Conservation (phyloP, 1,140 invertebrate genomes). For the Ooceraea biroi region DNA sequence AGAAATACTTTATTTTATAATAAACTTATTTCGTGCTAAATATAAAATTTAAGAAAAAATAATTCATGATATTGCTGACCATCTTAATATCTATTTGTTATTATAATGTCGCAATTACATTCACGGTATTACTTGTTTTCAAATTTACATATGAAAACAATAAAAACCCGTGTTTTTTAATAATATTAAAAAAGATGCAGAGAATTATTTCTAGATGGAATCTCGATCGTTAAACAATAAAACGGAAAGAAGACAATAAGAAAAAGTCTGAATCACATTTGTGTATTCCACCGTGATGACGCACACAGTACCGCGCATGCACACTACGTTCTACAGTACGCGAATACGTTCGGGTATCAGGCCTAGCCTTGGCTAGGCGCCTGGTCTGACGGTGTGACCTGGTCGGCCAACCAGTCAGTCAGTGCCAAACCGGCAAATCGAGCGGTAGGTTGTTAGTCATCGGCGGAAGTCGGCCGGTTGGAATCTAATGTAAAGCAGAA, state of each 20-base stretch:
- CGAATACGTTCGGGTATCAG: conserved; percentile 45
- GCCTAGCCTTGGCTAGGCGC: conserved; percentile 19
- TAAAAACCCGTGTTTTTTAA: too few species aligned
- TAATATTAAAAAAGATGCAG: background rate
- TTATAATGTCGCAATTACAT: background rate
- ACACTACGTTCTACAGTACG: conserved; percentile 31
- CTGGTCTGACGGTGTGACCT: background rate
- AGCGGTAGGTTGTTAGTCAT: background rate
- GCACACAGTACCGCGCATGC: conserved; percentile 66
- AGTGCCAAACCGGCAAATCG: conserved; percentile 55
- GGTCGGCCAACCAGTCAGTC: conserved; percentile 31
- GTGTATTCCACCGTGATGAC: conserved; percentile 55
- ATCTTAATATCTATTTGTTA: background rate
- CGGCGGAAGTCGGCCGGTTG: background rate
- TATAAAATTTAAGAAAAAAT: background rate
- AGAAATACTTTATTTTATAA: background rate
- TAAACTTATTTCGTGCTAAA: conserved; percentile 19
- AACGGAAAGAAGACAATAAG: background rate
- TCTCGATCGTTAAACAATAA: background rate
- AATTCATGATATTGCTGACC: background rate
- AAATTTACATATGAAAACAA: too few species aligned
- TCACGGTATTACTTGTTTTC: too few species aligned
- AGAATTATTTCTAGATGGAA: background rate
- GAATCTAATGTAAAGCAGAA: background rate
- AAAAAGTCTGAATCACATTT: background rate